Base-by-base conservation (phyloP, 2,888 invertebrate genomes). In the Abrostola tripartita region DNA sequence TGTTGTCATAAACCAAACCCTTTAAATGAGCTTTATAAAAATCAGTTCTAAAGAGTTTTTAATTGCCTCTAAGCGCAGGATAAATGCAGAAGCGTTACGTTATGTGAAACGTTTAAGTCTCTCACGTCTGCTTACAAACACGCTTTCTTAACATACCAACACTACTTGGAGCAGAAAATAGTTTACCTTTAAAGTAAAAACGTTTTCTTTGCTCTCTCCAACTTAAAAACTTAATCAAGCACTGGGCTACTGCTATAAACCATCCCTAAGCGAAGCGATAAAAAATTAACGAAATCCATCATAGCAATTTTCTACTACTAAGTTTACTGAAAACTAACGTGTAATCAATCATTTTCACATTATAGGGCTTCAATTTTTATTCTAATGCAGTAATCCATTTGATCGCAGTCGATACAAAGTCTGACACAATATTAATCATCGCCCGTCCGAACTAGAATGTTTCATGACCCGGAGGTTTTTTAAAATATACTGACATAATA, bases 71-170 rank as follows among this genome's bases (percentile, higher is more conserved):
- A 66, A 74, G 70, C 71, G 66, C 72, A 76, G 80, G 79, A 76
- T 71, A 74, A 79, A 69, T 67, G 66, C 61, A 63, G 62, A 72
- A 53, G 59, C 69, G 65, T 58, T 67, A 62, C 62, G 55, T 69
- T 65, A 65, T 78, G 76, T 81, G 77, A 81, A 79, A 79, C 76
- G 74, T 74, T 75, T 66, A 76, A 78, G 72, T 75, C 68, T 70
- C 67, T 77, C 67, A 65, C 74, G 66, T 64, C 71, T 62, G 38
- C 70, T 66, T 55, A 63, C 58, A 80, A 76, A 71, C 83, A 86
- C 87, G 85, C 87, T 87, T 87, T 87, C 87, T 87, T 85, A 85
- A 86, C 87, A 87, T 83, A 79, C 86, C 82, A 76, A 81, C 82
- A 78, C 70, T 66, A 75, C 83, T 74, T 80, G 70, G 79, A 80